Conservation (phyloP, 2,888 invertebrate species). For the Peribatodes rhomboidaria region DNA sequence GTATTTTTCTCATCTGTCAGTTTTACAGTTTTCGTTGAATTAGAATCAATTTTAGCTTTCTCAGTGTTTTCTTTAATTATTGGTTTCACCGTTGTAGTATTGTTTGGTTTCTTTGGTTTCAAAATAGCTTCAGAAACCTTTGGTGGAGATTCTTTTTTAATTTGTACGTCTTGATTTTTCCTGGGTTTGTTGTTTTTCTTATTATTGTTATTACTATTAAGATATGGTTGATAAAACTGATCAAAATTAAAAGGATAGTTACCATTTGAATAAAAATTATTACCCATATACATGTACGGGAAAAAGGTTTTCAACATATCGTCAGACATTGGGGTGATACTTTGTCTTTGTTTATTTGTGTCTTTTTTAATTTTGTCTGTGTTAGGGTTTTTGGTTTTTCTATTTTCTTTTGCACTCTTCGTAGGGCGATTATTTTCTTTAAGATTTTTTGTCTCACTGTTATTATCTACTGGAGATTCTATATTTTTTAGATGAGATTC, state of each 20-base stretch:
- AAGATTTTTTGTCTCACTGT: constrained; percentile 44
- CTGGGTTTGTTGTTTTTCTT: constrained; percentile 36
- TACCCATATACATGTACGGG: constrained; percentile 42
- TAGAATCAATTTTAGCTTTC: constrained; percentile 17
- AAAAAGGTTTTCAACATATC: constrained; percentile 36
- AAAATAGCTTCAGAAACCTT: constrained; percentile 36
- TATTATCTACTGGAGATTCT: constrained; percentile 37
- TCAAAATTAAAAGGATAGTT: constrained; percentile 48
- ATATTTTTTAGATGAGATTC: constrained; percentile 22
- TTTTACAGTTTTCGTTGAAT: background rate
- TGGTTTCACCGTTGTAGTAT: constrained; percentile 33
- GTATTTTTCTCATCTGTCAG: background rate
- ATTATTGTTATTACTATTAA: constrained; percentile 25
- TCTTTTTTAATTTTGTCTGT: constrained; percentile 14
- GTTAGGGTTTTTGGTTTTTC: constrained; percentile 47
- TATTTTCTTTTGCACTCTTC: constrained; percentile 39
- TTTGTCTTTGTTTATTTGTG: constrained; percentile 6
- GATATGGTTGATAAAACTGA: constrained; percentile 46
- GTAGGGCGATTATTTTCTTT: background rate
- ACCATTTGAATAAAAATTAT: constrained; percentile 37
- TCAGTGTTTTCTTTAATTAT: constrained; percentile 36
- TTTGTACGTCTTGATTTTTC: constrained; percentile 33
- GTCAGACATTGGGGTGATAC: constrained; percentile 26
- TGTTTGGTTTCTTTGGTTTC: constrained; percentile 40
- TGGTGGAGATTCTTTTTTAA: constrained; percentile 1